Evolutionary conservation across 2,888 invertebrate species (phyloP), one percentile per base, ranked within the genome.

Genomic region (Rapana venosa): DNA sequence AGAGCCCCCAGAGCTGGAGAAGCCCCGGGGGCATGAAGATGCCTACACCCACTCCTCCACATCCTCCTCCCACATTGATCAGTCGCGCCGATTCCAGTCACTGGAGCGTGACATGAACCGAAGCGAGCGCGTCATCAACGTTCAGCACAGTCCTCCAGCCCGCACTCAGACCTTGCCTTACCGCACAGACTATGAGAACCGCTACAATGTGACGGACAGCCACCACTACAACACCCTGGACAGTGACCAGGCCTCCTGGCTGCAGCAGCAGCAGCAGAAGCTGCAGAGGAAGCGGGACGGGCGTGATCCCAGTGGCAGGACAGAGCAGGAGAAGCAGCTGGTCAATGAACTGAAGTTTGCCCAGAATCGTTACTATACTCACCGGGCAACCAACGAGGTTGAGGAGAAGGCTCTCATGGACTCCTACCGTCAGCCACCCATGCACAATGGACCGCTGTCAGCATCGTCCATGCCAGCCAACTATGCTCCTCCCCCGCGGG

Each of bases 321-420:
- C 93, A 15, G 93, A 93, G 81, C 95, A 95, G 90, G 98, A 98
- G 92, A 98, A 98, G 96, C 98, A 98, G 97, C 98, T 98, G 96
- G 97, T 98, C 95, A 97, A 98, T 74, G 97, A 97, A 93, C 94
- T 97, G 87, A 94, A 95, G 92, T 95, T 94, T 74, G 95, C 95
- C 61, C 95, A 96, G 92, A 94, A 94, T 90, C 94, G 93, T 92
- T 94, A 94, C 91, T 97, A 97, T 36, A 97, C 97, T 22, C 97
- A 97, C 94, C 96, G 97, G 92, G 97, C 97, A 6, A 97, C 97
- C 94, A 97, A 97, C 90, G 94, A 96, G 87, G 94, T 95, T 0
- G 96, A 96, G 70, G 96, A 96, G 89, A 93, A 94, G 87, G 94
- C 94, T 36, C 92, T 94, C 30, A 93, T 92, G 90, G 93, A 94